Evolutionary conservation across 2,888 invertebrate genomes (phyloP), one percentile per base, ranked within the genome.

Genomic region (Kryphioiulus occultus): DNA sequence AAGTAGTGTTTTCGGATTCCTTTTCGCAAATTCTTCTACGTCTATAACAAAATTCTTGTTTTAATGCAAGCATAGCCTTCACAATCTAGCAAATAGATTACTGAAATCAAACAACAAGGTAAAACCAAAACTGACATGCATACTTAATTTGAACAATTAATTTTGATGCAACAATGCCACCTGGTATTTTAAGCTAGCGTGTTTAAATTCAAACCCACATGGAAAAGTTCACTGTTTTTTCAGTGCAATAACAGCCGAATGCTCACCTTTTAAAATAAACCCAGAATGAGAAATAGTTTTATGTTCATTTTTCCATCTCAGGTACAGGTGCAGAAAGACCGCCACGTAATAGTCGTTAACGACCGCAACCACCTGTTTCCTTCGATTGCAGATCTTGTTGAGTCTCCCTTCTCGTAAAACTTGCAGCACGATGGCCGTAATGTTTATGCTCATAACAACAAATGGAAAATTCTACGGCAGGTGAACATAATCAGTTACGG

Each of bases 381-480:
- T 90, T 89, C 92, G 91, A 90, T 92, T 92, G 88, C 92, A 92
- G 89, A 92, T 92, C 93, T 91, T 92, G 90, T 93, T 93, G 12
- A 93, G 91, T 35, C 91, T 89, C 35, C 92, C 93, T 89, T 93
- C 92, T 85, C 93, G 90, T 30, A 94, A 90, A n/a, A 92, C 91
- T 89, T 93, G 92, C 42, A 94, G 89, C 30, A 92, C 92, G 59
- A 93, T 93, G 88, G 93, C 91, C 10, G 93, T 93, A 84, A 93
- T 91, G 90, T 94, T 94, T 83, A 94, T 92, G 85, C 93, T 92
- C 91, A 94, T 93, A 19, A 93, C 92, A 90, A 93, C 92, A 89
- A 94, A 92, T 0, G 94, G 94, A 90, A 93, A 94, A 90, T 93
- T 92, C 92, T 93, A 91, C 19, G 91, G 90, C 26, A 68, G 89